Percentiles rank a stretch among this genome's conserved stretches.
phyloP scores from a whole-genome alignment of 2,797 vertebrate genomes.

The Carduelis carduelis region DNA sequence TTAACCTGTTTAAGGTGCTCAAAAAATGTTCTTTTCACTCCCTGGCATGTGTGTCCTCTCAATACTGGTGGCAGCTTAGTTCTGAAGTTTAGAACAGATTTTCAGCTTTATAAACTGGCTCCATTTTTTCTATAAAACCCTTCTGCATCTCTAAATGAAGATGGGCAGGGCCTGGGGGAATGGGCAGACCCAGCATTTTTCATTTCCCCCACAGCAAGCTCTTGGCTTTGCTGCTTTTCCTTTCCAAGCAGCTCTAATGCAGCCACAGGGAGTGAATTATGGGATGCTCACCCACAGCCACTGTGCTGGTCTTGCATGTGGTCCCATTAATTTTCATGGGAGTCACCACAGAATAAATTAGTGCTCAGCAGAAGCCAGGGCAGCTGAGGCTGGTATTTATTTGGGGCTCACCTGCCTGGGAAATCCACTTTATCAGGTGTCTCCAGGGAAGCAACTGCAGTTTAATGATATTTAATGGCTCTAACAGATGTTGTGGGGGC shows the following conservation, averaged over 20 bases:
- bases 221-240: background rate
- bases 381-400: background rate
- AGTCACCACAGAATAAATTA: background rate
- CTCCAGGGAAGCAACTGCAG: background rate
- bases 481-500: constrained; percentile 36
- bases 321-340: background rate
- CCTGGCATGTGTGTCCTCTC: background rate
- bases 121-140: background rate
- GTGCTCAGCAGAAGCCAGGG: background rate
- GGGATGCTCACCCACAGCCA: background rate
- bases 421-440: constrained; percentile 19
- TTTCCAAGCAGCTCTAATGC: background rate
- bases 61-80: background rate
- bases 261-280: background rate
- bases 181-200: background rate
- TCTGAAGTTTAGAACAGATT: background rate
- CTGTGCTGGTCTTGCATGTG: background rate
- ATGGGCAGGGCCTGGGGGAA: background rate
- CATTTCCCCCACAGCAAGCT: background rate
- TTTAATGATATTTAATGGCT: constrained; percentile 30
- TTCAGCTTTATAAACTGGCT: background rate
- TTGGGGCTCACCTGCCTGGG: constrained; percentile 1
- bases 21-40: background rate
- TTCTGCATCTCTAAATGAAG: background rate
- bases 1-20: background rate